A percentile compares a stretch with the other conserved stretches of the same genome.
Evolutionary conservation across 2,888 invertebrate species (phyloP).

Genomic region (Caenorhabditis virilis): DNA sequence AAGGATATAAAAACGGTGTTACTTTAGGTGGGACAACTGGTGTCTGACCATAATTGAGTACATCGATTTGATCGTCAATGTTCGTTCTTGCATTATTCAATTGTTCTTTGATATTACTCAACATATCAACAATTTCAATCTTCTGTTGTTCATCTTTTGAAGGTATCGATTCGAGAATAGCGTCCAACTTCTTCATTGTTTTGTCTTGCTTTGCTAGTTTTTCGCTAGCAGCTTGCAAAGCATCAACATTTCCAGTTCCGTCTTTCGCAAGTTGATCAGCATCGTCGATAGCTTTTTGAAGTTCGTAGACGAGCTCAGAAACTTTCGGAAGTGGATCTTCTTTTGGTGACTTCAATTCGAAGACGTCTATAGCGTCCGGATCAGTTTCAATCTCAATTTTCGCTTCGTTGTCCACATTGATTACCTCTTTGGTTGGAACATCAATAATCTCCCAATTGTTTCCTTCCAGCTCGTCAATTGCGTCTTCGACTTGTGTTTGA

Average conservation of each 20-base stretch:
- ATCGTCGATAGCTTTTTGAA: conserved; percentile 25
- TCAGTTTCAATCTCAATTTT: conserved; percentile 31
- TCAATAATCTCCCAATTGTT: conserved; percentile 31
- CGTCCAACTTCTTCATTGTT: conserved; percentile 30
- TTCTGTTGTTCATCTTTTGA: conserved; percentile 14
- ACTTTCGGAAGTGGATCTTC: conserved; percentile 30
- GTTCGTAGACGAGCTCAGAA: conserved; percentile 16
- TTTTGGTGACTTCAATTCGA: conserved; percentile 16
- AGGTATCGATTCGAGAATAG: conserved; percentile 10
- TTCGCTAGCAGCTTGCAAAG: conserved; percentile 33
- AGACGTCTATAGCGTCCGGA: conserved; percentile 27
- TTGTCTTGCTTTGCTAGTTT: conserved; percentile 28
- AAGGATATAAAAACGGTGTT: not conserved
- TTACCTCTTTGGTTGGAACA: conserved; percentile 6
- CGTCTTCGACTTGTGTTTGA: conserved; percentile 2
- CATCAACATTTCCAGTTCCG: conserved; percentile 24
- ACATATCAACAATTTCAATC: conserved; percentile 14
- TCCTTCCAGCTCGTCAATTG: not conserved
- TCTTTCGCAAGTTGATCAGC: conserved; percentile 23
- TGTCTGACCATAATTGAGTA: conserved; percentile 29
- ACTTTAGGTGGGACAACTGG: conserved; percentile 26
- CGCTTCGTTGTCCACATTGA: conserved; percentile 14
- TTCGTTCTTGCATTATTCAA: conserved; percentile 22
- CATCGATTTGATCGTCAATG: conserved; percentile 31
- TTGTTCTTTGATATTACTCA: conserved; percentile 18